Conservation (phyloP, 2,113 vertebrate genomes). For the Patagioenas fasciata region DNA sequence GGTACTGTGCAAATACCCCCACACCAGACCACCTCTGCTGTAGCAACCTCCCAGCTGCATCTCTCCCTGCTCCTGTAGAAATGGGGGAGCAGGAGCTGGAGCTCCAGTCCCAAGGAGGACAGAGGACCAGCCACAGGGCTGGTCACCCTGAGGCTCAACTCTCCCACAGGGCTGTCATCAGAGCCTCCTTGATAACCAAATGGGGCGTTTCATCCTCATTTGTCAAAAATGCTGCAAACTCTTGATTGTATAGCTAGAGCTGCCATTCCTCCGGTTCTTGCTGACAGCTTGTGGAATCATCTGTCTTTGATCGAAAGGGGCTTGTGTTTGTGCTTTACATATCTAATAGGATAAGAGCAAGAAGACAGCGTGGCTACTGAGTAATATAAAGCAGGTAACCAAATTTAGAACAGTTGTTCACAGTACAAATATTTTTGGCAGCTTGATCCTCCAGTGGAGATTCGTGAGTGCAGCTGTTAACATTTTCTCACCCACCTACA, state of each 20-base stretch:
- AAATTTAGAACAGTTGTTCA: constrained; percentile 64
- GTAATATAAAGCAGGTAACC: constrained; percentile 50
- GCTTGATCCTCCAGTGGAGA: constrained; percentile 17
- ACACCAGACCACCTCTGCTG: neutral
- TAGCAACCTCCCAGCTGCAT: rapidly evolving
- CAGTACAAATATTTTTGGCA: constrained; percentile 60
- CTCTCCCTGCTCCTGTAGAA: neutral
- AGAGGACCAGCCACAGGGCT: neutral
- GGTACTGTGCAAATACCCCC: neutral
- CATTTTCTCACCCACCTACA: constrained; percentile 72
- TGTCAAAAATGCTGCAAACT: neutral
- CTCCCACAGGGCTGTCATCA: neutral
- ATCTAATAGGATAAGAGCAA: neutral
- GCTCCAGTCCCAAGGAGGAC: neutral
- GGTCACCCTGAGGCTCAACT: neutral
- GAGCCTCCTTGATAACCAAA: neutral
- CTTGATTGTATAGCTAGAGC: neutral
- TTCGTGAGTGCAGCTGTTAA: constrained; percentile 62
- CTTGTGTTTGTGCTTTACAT: neutral
- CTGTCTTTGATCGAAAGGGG: neutral
- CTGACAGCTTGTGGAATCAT: neutral
- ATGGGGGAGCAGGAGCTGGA: neutral
- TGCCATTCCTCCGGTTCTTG: neutral
- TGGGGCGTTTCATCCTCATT: neutral
- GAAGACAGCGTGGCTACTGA: constrained; percentile 15